These are phyloP conservation scores for Tricholaema leucomelas DNA, from an alignment of 2,113 vertebrate genomes.

Conservation along the genomic window DNA sequence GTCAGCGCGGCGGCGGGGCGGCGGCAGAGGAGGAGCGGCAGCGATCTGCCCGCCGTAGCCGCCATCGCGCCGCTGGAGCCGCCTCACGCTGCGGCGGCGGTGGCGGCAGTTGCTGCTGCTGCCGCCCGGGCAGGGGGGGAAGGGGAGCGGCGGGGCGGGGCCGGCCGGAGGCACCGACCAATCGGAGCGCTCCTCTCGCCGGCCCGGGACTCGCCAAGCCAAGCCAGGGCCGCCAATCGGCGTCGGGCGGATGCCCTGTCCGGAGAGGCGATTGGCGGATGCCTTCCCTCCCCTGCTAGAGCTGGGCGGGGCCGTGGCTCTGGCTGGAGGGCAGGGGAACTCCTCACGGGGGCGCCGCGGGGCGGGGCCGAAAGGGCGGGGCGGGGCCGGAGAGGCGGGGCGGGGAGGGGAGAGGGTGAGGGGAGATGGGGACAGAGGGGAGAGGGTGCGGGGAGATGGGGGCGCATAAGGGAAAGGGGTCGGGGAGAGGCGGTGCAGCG, in stretches of 20 bases:
- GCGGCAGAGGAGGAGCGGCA: slow-evolving; percentile 4
- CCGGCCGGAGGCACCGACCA: not conserved
- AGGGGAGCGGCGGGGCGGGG: not conserved
- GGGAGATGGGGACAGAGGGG: too few species aligned
- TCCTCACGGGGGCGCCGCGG: not conserved
- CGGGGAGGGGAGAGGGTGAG: too few species aligned
- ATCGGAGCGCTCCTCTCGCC: not conserved
- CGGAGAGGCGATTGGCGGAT: not conserved
- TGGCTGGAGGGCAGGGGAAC: not conserved
- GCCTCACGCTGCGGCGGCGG: not conserved
- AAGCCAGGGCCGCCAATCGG: not conserved
- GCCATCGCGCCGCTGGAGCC: not conserved
- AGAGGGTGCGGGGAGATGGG: not conserved
- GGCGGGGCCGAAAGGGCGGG: not conserved
- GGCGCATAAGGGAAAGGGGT: not conserved
- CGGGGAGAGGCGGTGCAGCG: not conserved
- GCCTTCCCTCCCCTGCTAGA: not conserved
- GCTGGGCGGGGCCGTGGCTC: not conserved
- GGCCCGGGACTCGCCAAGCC: not conserved
- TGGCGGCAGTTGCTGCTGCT: not conserved
- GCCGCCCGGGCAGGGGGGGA: not conserved
- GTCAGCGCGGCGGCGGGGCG: not conserved
- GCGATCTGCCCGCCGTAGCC: not conserved
- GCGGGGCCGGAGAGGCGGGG: too few species aligned
- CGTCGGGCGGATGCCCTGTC: not conserved